Conservation (phyloP, 2,797 vertebrate species). For the Epinephelus malabaricus region DNA sequence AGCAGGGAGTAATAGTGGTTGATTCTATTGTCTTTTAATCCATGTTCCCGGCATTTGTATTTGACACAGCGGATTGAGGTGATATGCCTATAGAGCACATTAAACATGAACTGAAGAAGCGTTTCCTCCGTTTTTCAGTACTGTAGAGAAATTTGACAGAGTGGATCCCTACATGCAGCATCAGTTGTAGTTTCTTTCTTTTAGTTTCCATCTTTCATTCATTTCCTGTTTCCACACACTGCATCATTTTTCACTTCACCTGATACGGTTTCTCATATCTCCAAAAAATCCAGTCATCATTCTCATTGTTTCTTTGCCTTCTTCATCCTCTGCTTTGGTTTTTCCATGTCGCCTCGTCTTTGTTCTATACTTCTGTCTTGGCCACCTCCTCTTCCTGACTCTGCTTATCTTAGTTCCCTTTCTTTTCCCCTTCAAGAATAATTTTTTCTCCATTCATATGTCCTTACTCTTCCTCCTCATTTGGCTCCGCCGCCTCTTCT, state of each 20-base stretch:
- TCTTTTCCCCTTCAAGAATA: slow-evolving; percentile 7
- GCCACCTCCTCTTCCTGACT: slow-evolving; percentile 28
- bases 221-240: slow-evolving; percentile 49
- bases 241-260: slow-evolving; percentile 54
- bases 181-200: slow-evolving; percentile 37
- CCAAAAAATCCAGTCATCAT: slow-evolving; percentile 56
- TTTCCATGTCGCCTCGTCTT: slow-evolving; percentile 44
- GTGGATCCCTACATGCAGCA: slow-evolving; percentile 28
- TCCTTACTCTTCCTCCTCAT: slow-evolving; percentile 26
- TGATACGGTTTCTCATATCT: slow-evolving; percentile 60
- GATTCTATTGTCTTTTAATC: not conserved
- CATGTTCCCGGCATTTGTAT: not conserved
- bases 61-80: not conserved
- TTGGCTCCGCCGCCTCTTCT: slow-evolving; percentile 21
- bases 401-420: slow-evolving; percentile 37
- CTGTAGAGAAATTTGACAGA: slow-evolving; percentile 40
- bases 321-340: slow-evolving; percentile 42
- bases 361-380: slow-evolving; percentile 49
- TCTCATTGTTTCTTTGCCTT: slow-evolving; percentile 48
- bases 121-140: slow-evolving; percentile 39
- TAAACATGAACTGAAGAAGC: slow-evolving; percentile 20
- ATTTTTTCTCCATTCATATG: slow-evolving; percentile 38
- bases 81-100: not conserved
- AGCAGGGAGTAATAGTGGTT: not conserved
- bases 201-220: slow-evolving; percentile 46